These are phyloP conservation scores for Caradrina clavipalpis DNA, from an alignment of 2,888 invertebrate species.

Conservation along the genomic window DNA sequence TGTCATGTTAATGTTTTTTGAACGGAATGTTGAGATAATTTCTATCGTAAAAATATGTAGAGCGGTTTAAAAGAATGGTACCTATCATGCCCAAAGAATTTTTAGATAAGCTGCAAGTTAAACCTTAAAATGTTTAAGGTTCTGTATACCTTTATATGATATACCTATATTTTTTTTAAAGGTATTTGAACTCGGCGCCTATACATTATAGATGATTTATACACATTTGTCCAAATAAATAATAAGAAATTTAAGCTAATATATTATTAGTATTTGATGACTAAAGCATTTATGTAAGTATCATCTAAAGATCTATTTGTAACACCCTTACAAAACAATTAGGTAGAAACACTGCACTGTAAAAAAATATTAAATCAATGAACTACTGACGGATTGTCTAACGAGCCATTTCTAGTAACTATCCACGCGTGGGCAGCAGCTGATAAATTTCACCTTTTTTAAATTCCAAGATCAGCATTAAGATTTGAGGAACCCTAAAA, in stretches of 20 bases:
- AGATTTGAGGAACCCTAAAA: constrained; percentile 70
- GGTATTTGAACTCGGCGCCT: neutral
- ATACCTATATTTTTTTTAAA: neutral
- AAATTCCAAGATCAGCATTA: constrained; percentile 64
- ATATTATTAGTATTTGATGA: too few relatives aligned
- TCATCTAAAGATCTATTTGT: neutral
- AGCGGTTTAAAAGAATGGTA: constrained; percentile 49
- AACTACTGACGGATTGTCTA: constrained; percentile 29
- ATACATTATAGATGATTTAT: neutral
- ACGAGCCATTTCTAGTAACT: constrained; percentile 30
- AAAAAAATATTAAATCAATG: constrained; percentile 13
- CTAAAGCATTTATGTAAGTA: neutral
- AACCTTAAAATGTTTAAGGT: constrained; percentile 39
- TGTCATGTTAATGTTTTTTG: constrained; percentile 49
- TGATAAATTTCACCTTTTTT: constrained; percentile 57
- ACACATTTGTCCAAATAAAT: neutral
- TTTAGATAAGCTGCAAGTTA: constrained; percentile 48
- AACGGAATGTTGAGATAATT: constrained; percentile 52
- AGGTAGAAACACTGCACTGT: neutral
- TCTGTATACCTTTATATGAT: constrained; percentile 26
- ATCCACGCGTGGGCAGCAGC: constrained; percentile 50
- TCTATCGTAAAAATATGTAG: constrained; percentile 58
- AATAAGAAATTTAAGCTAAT: neutral
- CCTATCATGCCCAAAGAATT: constrained; percentile 54
- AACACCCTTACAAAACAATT: constrained; percentile 8